These are phyloP conservation scores for Prinia subflava DNA, from an alignment of 2,113 vertebrate species.

Conservation along the genomic window DNA sequence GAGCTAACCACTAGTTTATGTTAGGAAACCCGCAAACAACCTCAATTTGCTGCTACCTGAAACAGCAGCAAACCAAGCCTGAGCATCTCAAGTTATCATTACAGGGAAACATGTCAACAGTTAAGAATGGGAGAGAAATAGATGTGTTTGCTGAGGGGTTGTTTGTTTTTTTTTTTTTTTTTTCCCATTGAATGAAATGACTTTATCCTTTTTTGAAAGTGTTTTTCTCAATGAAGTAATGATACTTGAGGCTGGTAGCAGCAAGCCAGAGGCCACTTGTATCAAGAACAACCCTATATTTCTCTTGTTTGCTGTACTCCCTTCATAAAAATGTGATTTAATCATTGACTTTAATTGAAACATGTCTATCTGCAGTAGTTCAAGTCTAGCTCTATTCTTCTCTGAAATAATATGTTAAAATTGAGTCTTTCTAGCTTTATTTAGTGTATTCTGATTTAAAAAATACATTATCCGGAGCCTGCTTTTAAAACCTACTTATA, in stretches of 20 bases:
- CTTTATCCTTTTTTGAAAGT: neutral
- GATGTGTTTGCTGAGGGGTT: neutral
- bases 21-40: neutral
- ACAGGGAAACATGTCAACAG: neutral
- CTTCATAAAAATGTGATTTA: neutral
- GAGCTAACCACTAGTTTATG: neutral
- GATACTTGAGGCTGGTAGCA: neutral
- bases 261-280: neutral
- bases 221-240: neutral
- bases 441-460: neutral
- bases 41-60: neutral
- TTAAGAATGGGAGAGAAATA: neutral
- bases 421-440: neutral
- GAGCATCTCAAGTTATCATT: slow-evolving; percentile 18
- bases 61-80: neutral
- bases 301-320: neutral
- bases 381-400: neutral
- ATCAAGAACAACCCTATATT: neutral
- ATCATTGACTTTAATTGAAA: neutral
- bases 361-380: neutral
- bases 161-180: neutral
- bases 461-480: neutral
- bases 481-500: slow-evolving; percentile 1
- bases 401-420: neutral
- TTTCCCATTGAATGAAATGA: neutral